These are phyloP conservation scores for Corythornis cristatus DNA, from an alignment of 2,113 vertebrate species.

Conservation along the genomic window DNA sequence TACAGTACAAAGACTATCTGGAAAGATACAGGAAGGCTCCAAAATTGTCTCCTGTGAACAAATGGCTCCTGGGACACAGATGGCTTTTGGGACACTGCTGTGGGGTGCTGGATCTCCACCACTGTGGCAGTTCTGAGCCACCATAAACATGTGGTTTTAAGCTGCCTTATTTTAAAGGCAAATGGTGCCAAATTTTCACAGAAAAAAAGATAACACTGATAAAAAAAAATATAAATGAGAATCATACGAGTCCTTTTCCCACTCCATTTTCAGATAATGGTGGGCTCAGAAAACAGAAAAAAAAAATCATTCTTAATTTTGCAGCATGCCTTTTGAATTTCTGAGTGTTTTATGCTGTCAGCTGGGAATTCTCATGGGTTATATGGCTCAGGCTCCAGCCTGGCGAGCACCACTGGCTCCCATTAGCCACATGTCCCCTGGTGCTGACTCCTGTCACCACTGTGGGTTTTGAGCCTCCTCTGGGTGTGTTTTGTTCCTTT, in stretches of 20 bases:
- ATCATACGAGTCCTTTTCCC: background rate
- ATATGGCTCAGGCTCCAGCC: background rate
- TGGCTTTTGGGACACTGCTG: background rate
- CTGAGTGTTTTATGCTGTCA: accelerated
- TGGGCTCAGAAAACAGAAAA: background rate
- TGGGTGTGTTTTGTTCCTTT: background rate
- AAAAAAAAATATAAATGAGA: background rate
- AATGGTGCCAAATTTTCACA: background rate
- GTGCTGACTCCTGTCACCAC: background rate
- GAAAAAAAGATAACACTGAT: background rate
- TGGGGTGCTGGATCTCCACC: background rate
- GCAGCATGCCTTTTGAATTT: background rate
- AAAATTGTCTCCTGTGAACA: background rate
- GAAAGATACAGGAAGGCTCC: background rate
- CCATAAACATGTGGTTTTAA: accelerated
- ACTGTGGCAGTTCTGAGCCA: accelerated
- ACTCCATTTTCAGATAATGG: accelerated
- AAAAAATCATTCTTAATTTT: background rate
- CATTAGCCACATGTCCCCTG: accelerated
- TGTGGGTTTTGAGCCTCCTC: background rate
- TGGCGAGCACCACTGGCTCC: accelerated
- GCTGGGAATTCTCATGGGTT: background rate
- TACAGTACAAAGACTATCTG: background rate
- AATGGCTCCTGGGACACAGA: background rate
- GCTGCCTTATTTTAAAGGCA: background rate